Conservation (phyloP, 2,888 invertebrate genomes). For the Nemoura dubitans region DNA sequence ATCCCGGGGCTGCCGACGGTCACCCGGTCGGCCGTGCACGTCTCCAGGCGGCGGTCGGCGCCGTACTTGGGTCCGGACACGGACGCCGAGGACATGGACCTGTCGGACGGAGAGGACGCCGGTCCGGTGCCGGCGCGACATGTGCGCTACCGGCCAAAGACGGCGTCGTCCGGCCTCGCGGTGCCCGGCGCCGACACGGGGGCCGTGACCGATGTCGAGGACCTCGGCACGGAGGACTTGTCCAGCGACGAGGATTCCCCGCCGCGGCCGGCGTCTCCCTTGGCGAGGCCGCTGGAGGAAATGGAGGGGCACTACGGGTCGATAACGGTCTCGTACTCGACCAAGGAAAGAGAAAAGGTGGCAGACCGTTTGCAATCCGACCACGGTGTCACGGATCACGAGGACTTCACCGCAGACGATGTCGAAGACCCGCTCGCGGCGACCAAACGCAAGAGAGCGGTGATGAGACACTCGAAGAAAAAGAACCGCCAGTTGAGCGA, state of each 20-base stretch:
- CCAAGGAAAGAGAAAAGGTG: neutral
- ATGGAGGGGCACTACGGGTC: conserved; percentile 36
- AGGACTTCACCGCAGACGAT: conserved; percentile 20
- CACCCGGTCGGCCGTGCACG: neutral
- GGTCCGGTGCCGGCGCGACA: neutral
- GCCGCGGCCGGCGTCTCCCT: conserved; percentile 8
- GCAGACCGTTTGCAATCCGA: neutral
- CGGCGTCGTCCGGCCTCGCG: neutral
- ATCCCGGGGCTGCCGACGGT: neutral
- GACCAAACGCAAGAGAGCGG: conserved; percentile 13
- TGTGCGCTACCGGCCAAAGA: neutral
- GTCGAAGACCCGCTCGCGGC: neutral
- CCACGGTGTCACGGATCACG: conserved; percentile 27
- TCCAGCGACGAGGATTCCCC: conserved; percentile 29
- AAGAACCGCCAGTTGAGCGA: conserved; percentile 43
- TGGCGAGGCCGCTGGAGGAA: neutral
- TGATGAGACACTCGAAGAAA: conserved; percentile 39
- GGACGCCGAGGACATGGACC: conserved; percentile 1
- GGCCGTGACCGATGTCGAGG: conserved; percentile 55
- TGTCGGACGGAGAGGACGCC: conserved; percentile 24
- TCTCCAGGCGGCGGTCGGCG: neutral
- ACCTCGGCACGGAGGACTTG: conserved; percentile 55
- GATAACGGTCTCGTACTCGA: conserved; percentile 21
- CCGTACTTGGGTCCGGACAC: neutral
- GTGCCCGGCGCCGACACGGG: neutral